Evolutionary conservation across 2,797 vertebrate species (phyloP).

Genomic region (Otolemur crassicaudatus): DNA sequence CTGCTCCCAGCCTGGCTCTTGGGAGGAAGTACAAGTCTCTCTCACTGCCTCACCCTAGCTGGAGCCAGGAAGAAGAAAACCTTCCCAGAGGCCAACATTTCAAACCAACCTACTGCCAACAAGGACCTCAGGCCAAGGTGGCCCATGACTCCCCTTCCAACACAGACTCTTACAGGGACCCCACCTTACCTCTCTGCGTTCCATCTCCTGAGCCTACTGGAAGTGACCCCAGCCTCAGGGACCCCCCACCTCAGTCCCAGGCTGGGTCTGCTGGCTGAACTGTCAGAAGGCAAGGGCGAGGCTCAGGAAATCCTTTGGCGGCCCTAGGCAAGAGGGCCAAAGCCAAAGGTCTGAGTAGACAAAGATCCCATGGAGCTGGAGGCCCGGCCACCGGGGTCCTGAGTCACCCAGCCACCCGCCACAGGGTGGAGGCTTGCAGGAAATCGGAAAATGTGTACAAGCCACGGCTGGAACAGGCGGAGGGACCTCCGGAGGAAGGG

Average conservation of each 20-base stretch:
- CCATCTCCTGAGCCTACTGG: conserved; percentile 60
- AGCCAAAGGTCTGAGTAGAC: conserved; percentile 79
- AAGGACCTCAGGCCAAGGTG: background rate
- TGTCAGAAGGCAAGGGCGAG: conserved; percentile 74
- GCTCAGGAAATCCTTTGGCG: conserved; percentile 83
- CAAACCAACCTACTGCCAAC: background rate
- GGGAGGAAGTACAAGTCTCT: background rate
- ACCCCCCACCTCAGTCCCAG: background rate
- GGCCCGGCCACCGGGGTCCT: conserved; percentile 78
- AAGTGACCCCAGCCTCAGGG: background rate
- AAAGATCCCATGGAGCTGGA: conserved; percentile 77
- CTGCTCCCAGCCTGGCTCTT: background rate
- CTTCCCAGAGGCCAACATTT: background rate
- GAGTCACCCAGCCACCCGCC: conserved; percentile 74
- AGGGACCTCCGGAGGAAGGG: conserved; percentile 37
- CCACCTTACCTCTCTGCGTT: conserved; percentile 62
- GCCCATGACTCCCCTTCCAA: background rate
- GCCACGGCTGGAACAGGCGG: conserved; percentile 45
- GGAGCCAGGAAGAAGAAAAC: conserved; percentile 6
- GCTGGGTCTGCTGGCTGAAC: background rate
- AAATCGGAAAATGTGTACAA: conserved; percentile 83
- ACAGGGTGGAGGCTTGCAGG: conserved; percentile 78
- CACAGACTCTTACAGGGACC: background rate
- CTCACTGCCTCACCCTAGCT: background rate
- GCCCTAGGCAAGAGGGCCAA: conserved; percentile 63